phyloP scores from a whole-genome alignment of 2,113 vertebrate species.

The Neoarius graeffei region DNA sequence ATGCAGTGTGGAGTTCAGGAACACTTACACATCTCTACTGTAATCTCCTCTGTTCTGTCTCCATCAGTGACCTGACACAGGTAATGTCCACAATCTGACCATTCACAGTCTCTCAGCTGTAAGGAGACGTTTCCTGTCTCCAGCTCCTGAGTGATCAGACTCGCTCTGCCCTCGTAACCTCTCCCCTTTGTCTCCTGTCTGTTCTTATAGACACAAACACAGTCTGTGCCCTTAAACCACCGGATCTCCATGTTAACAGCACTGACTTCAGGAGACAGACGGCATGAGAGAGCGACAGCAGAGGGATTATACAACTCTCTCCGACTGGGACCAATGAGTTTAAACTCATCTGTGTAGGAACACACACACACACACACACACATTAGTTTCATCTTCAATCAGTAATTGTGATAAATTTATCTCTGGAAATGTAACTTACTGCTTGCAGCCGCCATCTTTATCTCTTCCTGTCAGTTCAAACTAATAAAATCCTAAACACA shows the following conservation, averaged over 20 bases:
- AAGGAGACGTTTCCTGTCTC: constrained; percentile 36
- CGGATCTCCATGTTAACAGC: neutral
- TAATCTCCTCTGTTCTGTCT: constrained; percentile 25
- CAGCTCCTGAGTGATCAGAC: constrained; percentile 22
- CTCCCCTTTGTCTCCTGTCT: no score
- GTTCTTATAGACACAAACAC: constrained; percentile 34
- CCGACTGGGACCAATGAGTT: no score
- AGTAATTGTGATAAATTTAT: neutral
- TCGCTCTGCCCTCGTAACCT: constrained; percentile 22
- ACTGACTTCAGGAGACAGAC: constrained; percentile 31
- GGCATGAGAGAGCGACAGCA: constrained; percentile 2
- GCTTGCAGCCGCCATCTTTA: constrained; percentile 10
- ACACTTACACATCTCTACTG: neutral
- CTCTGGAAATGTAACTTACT: constrained; percentile 20
- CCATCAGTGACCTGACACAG: constrained; percentile 28
- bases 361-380: constrained; percentile 21
- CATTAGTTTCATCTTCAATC: neutral
- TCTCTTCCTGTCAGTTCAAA: constrained; percentile 3
- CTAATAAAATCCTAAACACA: neutral
- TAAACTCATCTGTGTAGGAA: no score
- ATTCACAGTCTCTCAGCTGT: neutral
- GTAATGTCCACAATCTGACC: neutral
- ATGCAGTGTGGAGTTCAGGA: neutral
- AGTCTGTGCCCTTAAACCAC: neutral
- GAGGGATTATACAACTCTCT: neutral